These are phyloP conservation scores for Megathymus violae DNA, from an alignment of 1,140 invertebrate genomes.

Conservation along the genomic window DNA sequence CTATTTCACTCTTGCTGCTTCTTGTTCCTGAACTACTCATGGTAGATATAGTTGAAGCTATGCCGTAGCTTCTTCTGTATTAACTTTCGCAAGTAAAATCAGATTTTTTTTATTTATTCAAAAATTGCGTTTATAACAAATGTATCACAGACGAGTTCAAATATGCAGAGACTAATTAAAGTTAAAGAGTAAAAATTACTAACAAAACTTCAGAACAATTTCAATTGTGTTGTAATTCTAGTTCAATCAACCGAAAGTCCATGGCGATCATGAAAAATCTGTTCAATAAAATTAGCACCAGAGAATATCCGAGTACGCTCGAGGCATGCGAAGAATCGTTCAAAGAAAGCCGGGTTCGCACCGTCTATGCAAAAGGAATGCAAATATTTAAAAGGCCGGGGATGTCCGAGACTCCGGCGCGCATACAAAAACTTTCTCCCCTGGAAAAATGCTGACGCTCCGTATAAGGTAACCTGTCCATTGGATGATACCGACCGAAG, in stretches of 20 bases:
- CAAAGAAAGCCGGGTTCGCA: constrained; percentile 50
- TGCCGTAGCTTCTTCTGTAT: no score
- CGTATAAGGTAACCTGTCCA: constrained; percentile 64
- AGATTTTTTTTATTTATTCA: no score
- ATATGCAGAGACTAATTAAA: no score
- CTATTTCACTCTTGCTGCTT: no score
- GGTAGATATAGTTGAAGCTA: no score
- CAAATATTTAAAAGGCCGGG: constrained; percentile 72
- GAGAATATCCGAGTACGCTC: constrained; percentile 22
- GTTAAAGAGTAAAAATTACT: no score
- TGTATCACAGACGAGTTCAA: no score
- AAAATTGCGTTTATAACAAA: no score
- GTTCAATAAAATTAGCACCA: constrained; percentile 33
- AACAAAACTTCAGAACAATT: no score
- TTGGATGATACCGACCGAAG: constrained; percentile 51
- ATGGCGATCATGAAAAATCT: constrained; percentile 14
- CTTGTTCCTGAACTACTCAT: no score
- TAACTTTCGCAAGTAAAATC: no score
- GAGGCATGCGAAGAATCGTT: constrained; percentile 42
- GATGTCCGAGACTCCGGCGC: constrained; percentile 56
- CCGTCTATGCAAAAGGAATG: constrained; percentile 66
- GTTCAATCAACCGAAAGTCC: constrained; percentile 11
- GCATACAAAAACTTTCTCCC: constrained; percentile 75
- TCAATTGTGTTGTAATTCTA: constrained; percentile 17
- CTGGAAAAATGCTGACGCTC: constrained; percentile 66